phyloP scores from a whole-genome alignment of 1,140 invertebrate species.

The Anthonomus grandis region DNA sequence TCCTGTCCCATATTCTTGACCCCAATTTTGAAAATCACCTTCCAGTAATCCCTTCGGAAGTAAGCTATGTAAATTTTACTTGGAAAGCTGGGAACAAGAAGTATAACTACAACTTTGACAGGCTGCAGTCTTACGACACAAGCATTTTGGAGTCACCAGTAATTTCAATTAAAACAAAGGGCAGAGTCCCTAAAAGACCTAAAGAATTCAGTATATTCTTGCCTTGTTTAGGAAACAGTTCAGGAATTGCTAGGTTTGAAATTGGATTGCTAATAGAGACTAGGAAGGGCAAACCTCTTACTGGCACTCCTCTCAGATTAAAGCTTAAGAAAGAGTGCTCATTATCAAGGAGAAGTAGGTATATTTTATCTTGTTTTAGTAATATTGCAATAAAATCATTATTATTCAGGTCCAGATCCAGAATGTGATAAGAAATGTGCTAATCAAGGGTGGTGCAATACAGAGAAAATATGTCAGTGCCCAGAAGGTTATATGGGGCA shows the following conservation, averaged over 20 bases:
- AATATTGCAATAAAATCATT: background rate
- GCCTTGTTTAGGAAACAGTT: slow-evolving; percentile 84
- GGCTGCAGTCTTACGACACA: slow-evolving; percentile 77
- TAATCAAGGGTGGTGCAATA: slow-evolving; percentile 77
- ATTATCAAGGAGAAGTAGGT: slow-evolving; percentile 76
- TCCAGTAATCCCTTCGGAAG: slow-evolving; percentile 86
- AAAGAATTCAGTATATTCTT: slow-evolving; percentile 91
- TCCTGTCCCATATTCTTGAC: slow-evolving; percentile 80
- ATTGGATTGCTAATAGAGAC: slow-evolving; percentile 84
- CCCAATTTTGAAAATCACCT: slow-evolving; percentile 85
- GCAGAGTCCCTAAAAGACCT: slow-evolving; percentile 76
- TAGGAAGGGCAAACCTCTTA: slow-evolving; percentile 69
- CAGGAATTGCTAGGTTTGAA: slow-evolving; percentile 83
- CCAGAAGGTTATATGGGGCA: slow-evolving; percentile 86
- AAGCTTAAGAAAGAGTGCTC: slow-evolving; percentile 89
- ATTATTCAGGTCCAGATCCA: slow-evolving; percentile 71
- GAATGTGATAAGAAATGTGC: slow-evolving; percentile 84
- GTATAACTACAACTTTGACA: slow-evolving; percentile 86
- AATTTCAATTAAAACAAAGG: slow-evolving; percentile 81
- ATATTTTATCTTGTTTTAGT: slow-evolving; percentile 36
- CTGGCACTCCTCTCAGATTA: slow-evolving; percentile 85
- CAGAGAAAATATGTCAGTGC: slow-evolving; percentile 79
- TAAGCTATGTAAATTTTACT: slow-evolving; percentile 86
- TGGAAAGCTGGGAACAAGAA: slow-evolving; percentile 83
- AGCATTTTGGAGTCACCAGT: slow-evolving; percentile 78